Conservation (phyloP, 2,797 vertebrate species). For the Poecilia velifera region DNA sequence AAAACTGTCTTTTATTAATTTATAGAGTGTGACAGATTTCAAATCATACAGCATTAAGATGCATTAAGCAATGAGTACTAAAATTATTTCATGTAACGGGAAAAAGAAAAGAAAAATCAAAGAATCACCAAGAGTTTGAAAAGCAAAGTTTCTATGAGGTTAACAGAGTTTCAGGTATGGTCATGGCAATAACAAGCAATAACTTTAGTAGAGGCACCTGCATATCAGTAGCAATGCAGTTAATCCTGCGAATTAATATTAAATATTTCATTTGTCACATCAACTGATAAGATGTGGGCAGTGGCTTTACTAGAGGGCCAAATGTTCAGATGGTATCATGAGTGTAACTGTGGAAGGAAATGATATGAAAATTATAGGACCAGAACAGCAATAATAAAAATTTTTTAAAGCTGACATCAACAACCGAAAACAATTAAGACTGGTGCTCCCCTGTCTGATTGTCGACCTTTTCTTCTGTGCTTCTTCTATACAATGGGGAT, state of each 20-base stretch:
- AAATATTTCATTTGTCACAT: constrained; percentile 1
- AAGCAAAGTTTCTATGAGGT: constrained; percentile 51
- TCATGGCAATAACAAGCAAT: constrained; percentile 33
- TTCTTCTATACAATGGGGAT: constrained; percentile 54
- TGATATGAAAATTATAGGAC: constrained; percentile 65
- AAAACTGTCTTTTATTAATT: constrained; percentile 58
- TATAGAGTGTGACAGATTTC: constrained; percentile 55
- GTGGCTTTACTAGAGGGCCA: constrained; percentile 23
- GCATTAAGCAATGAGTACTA: constrained; percentile 53
- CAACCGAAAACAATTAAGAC: constrained; percentile 60
- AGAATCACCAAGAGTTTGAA: constrained; percentile 44
- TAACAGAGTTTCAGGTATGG: constrained; percentile 25
- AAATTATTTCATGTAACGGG: constrained; percentile 36
- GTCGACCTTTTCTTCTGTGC: constrained; percentile 79
- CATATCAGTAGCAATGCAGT: constrained; percentile 23
- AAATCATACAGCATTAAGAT: constrained; percentile 64
- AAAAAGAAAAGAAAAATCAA: constrained; percentile 7
- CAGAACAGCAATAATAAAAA: constrained; percentile 40
- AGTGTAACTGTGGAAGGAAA: constrained; percentile 37
- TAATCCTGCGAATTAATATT: constrained; percentile 19
- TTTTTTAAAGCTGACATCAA: constrained; percentile 35
- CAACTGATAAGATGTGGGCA: constrained; percentile 19
- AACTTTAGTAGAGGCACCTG: constrained; percentile 29
- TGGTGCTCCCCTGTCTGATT: constrained; percentile 70
- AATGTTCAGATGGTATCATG: constrained; percentile 28